Evolutionary conservation across 2,888 invertebrate species (phyloP), one percentile per base, ranked within the genome.

Genomic region (Liopterus haemorrhoidalis): DNA sequence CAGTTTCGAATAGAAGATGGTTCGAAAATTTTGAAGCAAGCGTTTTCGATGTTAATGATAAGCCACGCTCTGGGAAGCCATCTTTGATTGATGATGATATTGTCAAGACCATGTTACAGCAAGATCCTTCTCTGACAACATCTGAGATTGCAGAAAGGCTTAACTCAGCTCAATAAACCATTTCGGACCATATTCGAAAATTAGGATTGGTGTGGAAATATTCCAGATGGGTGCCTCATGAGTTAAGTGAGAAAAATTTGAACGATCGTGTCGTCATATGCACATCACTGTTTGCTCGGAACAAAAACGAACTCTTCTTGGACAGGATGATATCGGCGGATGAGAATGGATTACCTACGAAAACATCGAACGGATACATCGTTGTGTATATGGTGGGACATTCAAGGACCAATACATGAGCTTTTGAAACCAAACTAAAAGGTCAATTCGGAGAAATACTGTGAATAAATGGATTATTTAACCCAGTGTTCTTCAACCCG

Each of bases 11-110:
- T 42, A 16, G 25, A 30, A 22, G 15, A 41, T 41, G 14, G n/a
- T n/a, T n/a, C n/a, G n/a, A 11, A 20, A 9, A 14, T 21, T 42
- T 42, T 42, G 25, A 40, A 31, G 11, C 36, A 46, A 19, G 31
- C 37, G 43, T 37, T 47, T 47, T 44, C 25, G 42, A 44, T 12
- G 14, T 43, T 44, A 27, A 25, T 49, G 41, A 49, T 49, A 49
- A 49, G 48, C 48, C 48, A 33, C 33, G 48, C 15, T 48, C 45
- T 49, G 48, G 49, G 40, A 40, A 40, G 41, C 49, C 49, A 49
- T 49, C 48, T 48, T 48, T 49, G 35, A 49, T 49, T 41, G 44
- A 49, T 20, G 48, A 45, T 25, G 44, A 46, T 48, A 21, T 22
- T 32, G 19, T 39, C 16, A 25, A 16, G 20, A 12, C 14, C 28